Percentiles rank a stretch among this genome's conserved stretches.
Evolutionary conservation across 2,113 vertebrate species (phyloP).

Genomic region (Neodon shergylaensis): DNA sequence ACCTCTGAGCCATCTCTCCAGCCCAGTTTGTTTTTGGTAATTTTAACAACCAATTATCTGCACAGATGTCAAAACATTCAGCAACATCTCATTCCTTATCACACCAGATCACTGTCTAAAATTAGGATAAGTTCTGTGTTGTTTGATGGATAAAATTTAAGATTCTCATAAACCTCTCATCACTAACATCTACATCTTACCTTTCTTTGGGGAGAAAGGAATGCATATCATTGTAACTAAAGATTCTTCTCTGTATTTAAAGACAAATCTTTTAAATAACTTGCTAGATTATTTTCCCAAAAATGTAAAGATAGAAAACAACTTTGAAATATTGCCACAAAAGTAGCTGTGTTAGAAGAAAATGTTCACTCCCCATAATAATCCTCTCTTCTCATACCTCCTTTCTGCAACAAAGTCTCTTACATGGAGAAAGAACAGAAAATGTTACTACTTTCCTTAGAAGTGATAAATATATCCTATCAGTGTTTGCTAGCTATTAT

Average conservation of each 20-base stretch:
- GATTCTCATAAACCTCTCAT: background rate
- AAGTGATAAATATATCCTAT: background rate
- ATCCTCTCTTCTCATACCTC: background rate
- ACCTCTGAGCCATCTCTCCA: too few relatives aligned
- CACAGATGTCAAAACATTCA: background rate
- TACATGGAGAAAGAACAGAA: background rate
- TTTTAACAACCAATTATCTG: background rate
- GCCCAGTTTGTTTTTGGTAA: background rate
- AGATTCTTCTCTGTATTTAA: background rate
- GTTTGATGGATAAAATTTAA: background rate
- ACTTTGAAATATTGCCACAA: background rate
- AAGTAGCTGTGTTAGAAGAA: background rate
- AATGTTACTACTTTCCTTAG: background rate
- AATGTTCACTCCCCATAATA: background rate
- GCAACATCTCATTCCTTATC: background rate
- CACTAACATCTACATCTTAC: background rate
- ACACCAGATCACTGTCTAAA: background rate
- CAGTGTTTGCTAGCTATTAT: background rate
- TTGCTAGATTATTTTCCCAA: background rate
- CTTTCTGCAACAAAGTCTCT: too few relatives aligned
- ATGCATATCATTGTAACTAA: background rate
- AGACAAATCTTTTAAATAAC: background rate
- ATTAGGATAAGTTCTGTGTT: background rate
- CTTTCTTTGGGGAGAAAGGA: background rate
- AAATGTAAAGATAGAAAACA: background rate